Evolutionary conservation across 2,113 vertebrate genomes (phyloP).

Genomic region (Struthio camelus): DNA sequence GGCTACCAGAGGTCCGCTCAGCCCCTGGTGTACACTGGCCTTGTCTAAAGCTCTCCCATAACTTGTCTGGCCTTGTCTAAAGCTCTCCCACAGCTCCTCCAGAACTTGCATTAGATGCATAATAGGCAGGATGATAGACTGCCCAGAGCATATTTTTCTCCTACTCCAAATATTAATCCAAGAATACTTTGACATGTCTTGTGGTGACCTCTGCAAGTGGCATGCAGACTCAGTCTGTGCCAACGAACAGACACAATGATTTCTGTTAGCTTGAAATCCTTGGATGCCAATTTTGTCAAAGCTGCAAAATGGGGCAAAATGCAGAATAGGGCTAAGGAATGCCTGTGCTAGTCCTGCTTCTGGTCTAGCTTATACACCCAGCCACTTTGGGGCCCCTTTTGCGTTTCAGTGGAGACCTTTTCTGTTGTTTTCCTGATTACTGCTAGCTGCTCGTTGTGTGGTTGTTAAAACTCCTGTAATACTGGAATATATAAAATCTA

Average conservation of each 20-base stretch:
- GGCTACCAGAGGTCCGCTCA: neutral
- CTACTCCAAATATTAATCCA: neutral
- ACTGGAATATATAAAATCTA: neutral
- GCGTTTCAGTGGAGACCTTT: neutral
- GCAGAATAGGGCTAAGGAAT: fast-evolving
- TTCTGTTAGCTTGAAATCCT: neutral
- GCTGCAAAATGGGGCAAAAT: neutral
- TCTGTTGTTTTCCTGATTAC: neutral
- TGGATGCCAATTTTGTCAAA: neutral
- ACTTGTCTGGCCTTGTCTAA: neutral
- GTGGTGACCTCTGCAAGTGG: fast-evolving
- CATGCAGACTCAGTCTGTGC: neutral
- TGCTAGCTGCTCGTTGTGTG: neutral
- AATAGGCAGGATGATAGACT: neutral
- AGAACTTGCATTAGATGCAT: neutral
- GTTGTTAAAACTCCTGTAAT: neutral
- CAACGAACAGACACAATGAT: fast-evolving
- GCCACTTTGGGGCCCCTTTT: neutral
- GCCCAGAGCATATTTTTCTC: neutral
- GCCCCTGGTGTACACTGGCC: neutral
- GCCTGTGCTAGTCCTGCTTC: neutral
- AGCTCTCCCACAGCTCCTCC: neutral
- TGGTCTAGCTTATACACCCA: neutral
- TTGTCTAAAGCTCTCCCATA: neutral
- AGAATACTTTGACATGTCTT: fast-evolving